Evolutionary conservation across 2,888 invertebrate species (phyloP).

Genomic region (Plagodis pulveraria): DNA sequence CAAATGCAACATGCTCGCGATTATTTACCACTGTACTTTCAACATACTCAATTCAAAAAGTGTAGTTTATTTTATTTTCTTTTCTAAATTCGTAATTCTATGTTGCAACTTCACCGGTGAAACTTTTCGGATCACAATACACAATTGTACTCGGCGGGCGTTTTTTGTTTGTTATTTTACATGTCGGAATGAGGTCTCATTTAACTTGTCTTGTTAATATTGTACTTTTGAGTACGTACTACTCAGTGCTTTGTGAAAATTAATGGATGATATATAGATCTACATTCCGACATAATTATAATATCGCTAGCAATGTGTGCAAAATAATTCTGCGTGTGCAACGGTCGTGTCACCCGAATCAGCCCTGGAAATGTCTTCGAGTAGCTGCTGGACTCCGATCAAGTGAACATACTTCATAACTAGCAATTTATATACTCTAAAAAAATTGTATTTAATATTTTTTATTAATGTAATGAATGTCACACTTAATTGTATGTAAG

Average conservation of each 20-base stretch:
- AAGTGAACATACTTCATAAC: conserved; percentile 2
- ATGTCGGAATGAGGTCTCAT: conserved; percentile 65
- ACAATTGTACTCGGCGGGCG: conserved; percentile 77
- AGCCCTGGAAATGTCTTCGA: conserved; percentile 55
- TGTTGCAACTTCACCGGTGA: conserved; percentile 45
- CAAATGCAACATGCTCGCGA: conserved; percentile 32
- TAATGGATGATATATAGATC: conserved; percentile 13
- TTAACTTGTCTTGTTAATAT: conserved; percentile 16
- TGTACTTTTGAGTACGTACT: conserved; percentile 1
- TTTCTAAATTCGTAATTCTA: conserved; percentile 19
- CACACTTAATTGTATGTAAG: conserved; percentile 37
- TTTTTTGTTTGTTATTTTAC: conserved; percentile 61
- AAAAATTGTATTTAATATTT: conserved; percentile 35
- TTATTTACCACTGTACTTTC: conserved; percentile 2
- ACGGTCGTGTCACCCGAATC: conserved; percentile 77
- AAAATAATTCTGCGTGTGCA: conserved; percentile 61
- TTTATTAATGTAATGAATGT: conserved; percentile 12
- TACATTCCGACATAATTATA: conserved; percentile 68
- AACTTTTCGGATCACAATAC: conserved; percentile 26
- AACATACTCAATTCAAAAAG: not conserved
- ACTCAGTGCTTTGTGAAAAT: conserved; percentile 6
- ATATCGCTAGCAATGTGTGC: conserved; percentile 83
- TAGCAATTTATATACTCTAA: conserved; percentile 28
- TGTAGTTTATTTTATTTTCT: conserved; percentile 1
- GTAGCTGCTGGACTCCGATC: conserved; percentile 35